phyloP scores from a whole-genome alignment of 2,797 vertebrate species.

The Hydrocynus forskahlii region DNA sequence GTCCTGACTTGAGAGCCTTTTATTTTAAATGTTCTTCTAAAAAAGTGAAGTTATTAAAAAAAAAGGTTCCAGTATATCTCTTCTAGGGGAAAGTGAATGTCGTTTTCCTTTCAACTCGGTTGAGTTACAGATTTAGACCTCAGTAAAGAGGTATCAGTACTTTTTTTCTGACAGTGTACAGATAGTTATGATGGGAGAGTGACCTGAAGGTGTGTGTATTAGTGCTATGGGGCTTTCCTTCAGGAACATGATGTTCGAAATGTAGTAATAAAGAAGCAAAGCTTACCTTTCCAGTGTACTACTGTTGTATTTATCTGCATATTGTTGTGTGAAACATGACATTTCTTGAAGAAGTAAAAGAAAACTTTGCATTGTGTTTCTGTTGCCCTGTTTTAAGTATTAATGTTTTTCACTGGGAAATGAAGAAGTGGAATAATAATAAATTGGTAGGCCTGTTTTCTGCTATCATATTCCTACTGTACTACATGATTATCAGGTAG shows the following conservation, averaged over 20 bases:
- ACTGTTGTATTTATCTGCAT: background rate
- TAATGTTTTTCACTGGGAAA: background rate
- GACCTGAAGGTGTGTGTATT: background rate
- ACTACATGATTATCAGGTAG: background rate
- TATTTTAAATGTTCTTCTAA: too few species aligned
- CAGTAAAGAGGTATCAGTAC: too few species aligned
- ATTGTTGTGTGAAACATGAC: background rate
- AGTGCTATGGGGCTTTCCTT: background rate
- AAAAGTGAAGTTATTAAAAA: too few species aligned
- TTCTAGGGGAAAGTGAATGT: too few species aligned
- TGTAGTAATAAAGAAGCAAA: conserved; percentile 16
- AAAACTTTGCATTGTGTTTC: too few species aligned
- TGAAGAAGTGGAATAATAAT: background rate
- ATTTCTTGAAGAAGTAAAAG: background rate
- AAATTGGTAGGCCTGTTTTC: background rate
- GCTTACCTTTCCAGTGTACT: background rate
- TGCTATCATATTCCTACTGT: background rate
- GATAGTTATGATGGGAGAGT: background rate
- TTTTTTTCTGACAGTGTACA: background rate
- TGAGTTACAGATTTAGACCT: too few species aligned
- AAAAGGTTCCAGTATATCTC: too few species aligned
- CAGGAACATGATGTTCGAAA: background rate
- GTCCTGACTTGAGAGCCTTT: too few species aligned
- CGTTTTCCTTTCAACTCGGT: too few species aligned
- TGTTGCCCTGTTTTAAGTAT: background rate